Evolutionary conservation across 2,797 vertebrate genomes (phyloP).

Genomic region (Argya squamiceps): DNA sequence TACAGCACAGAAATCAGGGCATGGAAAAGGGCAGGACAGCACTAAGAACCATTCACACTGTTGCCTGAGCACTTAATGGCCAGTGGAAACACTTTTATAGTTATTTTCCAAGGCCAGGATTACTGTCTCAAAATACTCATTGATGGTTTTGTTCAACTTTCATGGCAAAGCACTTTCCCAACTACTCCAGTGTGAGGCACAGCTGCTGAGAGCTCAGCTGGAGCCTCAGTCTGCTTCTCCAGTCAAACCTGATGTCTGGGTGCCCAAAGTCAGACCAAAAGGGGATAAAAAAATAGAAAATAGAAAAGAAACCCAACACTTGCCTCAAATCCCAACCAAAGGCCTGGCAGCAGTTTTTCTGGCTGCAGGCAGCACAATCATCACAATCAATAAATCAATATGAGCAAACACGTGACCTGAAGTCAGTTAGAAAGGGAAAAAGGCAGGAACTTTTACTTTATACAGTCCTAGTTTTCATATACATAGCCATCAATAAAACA

Average conservation of each 20-base stretch:
- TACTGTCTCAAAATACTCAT: neutral
- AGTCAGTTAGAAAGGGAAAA: neutral
- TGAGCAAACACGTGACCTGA: accelerated
- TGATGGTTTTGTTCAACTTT: neutral
- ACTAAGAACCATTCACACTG: neutral
- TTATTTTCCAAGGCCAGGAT: neutral
- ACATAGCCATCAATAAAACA: neutral
- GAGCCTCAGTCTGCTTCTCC: neutral
- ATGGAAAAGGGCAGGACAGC: neutral
- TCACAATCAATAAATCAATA: neutral
- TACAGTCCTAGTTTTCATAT: neutral
- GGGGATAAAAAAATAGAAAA: neutral
- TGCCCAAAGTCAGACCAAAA: neutral
- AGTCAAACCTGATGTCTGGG: neutral
- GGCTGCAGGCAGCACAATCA: neutral
- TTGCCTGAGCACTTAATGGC: neutral
- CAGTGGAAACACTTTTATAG: neutral
- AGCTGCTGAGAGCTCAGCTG: neutral
- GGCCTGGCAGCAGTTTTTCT: neutral
- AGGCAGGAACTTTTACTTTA: neutral
- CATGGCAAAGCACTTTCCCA: neutral
- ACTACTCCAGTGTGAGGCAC: neutral
- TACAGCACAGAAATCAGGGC: neutral
- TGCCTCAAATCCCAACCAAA: neutral
- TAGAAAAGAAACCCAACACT: neutral